Conservation (phyloP, 1,140 invertebrate species). For the Tetramorium alpestre region DNA sequence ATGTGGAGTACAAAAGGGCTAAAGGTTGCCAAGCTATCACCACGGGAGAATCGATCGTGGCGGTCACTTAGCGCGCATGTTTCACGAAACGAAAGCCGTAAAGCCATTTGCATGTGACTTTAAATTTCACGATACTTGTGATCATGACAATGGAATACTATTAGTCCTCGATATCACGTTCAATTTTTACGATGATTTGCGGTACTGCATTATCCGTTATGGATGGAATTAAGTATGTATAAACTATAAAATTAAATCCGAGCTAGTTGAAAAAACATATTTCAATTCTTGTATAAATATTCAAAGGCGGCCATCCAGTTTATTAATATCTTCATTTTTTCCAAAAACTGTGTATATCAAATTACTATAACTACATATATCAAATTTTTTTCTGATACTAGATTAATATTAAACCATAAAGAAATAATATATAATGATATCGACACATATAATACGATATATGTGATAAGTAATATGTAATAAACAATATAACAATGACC, state of each 20-base stretch:
- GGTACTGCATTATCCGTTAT: background rate
- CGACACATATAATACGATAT: background rate
- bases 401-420: background rate
- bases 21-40: slow-evolving; percentile 44
- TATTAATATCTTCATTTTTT: background rate
- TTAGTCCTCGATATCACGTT: background rate
- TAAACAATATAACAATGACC: background rate
- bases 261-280: background rate
- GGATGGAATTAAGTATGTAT: background rate
- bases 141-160: slow-evolving; percentile 1
- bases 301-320: background rate
- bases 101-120: slow-evolving; percentile 32
- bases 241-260: background rate
- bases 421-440: background rate
- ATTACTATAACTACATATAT: too few relatives aligned
- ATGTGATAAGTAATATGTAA: too few relatives aligned
- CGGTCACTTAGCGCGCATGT: slow-evolving; percentile 46
- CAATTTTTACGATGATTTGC: slow-evolving; percentile 16
- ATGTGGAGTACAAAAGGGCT: slow-evolving; percentile 38
- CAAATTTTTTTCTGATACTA: background rate
- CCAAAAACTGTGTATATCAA: background rate
- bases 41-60: slow-evolving; percentile 21
- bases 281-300: background rate
- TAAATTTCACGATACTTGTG: slow-evolving; percentile 24
- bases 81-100: slow-evolving; percentile 44